These are phyloP conservation scores for Acholoe squamosa DNA, from an alignment of 2,888 invertebrate species.

Conservation along the genomic window DNA sequence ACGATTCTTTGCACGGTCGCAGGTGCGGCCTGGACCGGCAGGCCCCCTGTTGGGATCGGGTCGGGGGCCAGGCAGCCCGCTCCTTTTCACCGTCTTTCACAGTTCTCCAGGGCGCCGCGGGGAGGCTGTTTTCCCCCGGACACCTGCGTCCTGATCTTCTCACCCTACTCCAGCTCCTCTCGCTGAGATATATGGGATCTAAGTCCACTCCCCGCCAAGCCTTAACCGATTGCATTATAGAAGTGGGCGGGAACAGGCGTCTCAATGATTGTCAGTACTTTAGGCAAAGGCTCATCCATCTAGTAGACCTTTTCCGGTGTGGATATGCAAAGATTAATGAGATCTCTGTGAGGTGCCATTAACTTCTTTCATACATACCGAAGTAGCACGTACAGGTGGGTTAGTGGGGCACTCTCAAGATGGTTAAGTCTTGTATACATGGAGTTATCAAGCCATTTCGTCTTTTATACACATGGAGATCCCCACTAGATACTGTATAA, in stretches of 20 bases:
- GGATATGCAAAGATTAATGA: neutral
- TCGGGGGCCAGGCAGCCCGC: neutral
- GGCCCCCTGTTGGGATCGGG: neutral
- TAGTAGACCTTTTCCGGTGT: neutral
- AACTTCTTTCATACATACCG: neutral
- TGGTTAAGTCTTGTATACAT: too few relatives aligned
- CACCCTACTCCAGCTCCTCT: neutral
- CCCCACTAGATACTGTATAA: too few relatives aligned
- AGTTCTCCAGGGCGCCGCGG: neutral
- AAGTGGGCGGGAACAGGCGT: neutral
- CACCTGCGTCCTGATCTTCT: constrained; percentile 11
- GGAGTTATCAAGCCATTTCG: too few relatives aligned
- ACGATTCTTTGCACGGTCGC: constrained; percentile 26
- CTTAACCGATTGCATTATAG: constrained; percentile 20
- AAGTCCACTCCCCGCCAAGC: constrained; percentile 9
- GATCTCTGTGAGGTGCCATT: neutral
- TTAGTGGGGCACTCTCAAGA: too few relatives aligned
- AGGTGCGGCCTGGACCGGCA: neutral
- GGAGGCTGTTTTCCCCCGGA: neutral
- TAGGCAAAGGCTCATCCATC: neutral
- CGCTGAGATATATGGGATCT: neutral
- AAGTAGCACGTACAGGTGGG: neutral
- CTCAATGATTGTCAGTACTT: constrained; percentile 16
- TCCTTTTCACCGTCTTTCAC: constrained; percentile 8
- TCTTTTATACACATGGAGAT: too few relatives aligned